These are phyloP conservation scores for Patiria pectinifera DNA, from an alignment of 53 echinoderm and acorn worm genomes.

Conservation along the genomic window DNA sequence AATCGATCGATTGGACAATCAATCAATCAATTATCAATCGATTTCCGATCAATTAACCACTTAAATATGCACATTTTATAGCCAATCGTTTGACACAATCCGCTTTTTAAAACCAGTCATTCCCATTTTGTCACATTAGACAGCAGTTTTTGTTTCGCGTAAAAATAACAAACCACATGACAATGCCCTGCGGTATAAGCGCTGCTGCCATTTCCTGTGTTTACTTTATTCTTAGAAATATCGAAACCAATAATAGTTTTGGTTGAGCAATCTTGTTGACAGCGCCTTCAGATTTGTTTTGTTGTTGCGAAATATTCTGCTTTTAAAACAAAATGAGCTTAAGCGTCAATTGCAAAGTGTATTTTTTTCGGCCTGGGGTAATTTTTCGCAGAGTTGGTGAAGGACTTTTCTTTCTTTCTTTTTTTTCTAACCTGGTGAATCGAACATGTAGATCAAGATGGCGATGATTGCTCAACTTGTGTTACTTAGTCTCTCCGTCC, in stretches of 20 bases:
- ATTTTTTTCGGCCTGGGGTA: no score
- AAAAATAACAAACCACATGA: not conserved
- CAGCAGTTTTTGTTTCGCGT: not conserved
- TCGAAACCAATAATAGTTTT: not conserved
- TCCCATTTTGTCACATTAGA: no score
- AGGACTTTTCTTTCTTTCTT: not conserved
- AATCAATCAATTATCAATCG: not conserved
- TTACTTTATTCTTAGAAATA: not conserved
- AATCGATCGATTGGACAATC: not conserved
- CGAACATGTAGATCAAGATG: constrained; percentile 14
- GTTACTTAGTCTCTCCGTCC: not conserved
- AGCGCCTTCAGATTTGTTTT: not conserved
- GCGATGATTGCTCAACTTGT: not conserved
- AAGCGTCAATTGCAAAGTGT: not conserved
- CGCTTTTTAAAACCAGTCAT: not conserved
- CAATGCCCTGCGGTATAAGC: not conserved
- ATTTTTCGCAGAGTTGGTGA: no score
- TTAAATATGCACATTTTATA: not conserved
- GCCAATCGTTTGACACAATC: not conserved
- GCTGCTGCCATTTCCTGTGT: not conserved
- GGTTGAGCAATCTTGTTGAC: not conserved
- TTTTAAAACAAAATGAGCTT: not conserved
- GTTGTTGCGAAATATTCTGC: not conserved
- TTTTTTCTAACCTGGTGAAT: not conserved
- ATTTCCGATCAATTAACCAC: not conserved